phyloP scores from a whole-genome alignment of 2,888 invertebrate species.

The Notodromas monacha region DNA sequence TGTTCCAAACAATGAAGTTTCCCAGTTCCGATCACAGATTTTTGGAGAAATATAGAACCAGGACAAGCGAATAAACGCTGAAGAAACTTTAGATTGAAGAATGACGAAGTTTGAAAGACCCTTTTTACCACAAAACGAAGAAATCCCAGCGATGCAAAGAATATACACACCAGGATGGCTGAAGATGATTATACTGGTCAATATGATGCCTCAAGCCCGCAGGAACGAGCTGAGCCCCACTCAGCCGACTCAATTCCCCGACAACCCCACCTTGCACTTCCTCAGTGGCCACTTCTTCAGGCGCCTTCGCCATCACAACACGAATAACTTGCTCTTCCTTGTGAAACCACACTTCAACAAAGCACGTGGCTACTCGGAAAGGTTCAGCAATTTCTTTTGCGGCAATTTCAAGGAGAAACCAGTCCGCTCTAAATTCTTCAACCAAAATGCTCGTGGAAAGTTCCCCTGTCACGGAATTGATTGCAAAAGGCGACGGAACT shows the following conservation, averaged over 20 bases:
- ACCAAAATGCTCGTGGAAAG: background rate
- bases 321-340: slow-evolving; percentile 1
- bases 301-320: background rate
- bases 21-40: too few species aligned
- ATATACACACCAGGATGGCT: background rate
- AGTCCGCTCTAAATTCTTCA: background rate
- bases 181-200: background rate
- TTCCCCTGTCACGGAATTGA: background rate
- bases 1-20: too few species aligned
- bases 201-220: background rate
- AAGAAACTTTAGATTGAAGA: too few species aligned
- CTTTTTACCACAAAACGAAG: too few species aligned
- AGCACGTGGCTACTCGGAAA: background rate
- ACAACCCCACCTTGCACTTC: too few species aligned
- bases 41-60: too few species aligned
- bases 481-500: background rate
- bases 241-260: background rate
- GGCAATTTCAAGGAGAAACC: slow-evolving; percentile 1
- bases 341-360: background rate
- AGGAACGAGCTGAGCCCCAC: background rate
- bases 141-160: too few species aligned
- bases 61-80: too few species aligned
- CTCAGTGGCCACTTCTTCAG: background rate
- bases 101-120: too few species aligned
- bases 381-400: background rate